Percentiles rank a stretch among this genome's conserved stretches.
These are phyloP conservation scores for Orthosia gothica DNA, from an alignment of 2,888 invertebrate genomes.

Conservation along the genomic window DNA sequence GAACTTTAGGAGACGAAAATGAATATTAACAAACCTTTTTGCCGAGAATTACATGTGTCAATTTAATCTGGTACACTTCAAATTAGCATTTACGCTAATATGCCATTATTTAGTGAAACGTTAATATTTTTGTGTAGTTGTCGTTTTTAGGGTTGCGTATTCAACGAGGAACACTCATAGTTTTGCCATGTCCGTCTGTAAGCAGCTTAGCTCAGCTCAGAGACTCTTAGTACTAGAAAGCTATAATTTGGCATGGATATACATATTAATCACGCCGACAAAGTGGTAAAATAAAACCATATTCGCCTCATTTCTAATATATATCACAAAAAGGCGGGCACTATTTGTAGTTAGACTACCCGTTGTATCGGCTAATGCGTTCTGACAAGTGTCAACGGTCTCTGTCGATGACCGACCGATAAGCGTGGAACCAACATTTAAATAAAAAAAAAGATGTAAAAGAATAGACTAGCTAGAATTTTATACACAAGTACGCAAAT, in stretches of 20 bases:
- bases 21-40: neutral
- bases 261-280: no score
- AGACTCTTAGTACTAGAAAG: no score
- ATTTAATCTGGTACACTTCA: no score
- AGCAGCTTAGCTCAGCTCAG: no score
- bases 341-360: conserved; percentile 26
- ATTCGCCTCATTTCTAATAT: conserved; percentile 9
- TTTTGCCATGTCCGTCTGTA: no score
- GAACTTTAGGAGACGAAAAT: neutral
- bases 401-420: conserved; percentile 52
- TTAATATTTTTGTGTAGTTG: no score
- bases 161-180: no score
- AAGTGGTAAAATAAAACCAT: no score
- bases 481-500: conserved; percentile 38
- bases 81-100: no score
- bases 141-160: no score
- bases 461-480: conserved; percentile 21
- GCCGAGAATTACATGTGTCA: neutral
- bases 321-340: conserved; percentile 22
- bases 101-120: no score
- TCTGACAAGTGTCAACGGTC: conserved; percentile 75
- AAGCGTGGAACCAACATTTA: conserved; percentile 27
- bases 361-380: conserved; percentile 64
- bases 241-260: no score
- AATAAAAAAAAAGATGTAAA: conserved; percentile 40